phyloP scores from a whole-genome alignment of 2,797 vertebrate genomes.

The Hydrocynus forskahlii region DNA sequence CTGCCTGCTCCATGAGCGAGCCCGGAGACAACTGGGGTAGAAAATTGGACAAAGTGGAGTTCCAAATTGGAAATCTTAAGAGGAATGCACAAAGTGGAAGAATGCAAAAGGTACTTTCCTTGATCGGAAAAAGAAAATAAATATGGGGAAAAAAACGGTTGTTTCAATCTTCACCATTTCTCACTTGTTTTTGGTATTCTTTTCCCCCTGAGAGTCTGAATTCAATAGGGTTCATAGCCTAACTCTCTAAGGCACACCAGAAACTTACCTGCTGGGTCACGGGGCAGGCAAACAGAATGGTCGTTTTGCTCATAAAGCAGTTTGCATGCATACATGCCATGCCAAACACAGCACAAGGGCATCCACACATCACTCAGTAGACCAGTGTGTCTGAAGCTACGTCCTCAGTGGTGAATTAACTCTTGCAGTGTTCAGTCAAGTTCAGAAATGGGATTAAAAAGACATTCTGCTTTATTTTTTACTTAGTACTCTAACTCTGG shows the following conservation, averaged over 20 bases:
- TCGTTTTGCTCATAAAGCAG: slow-evolving; percentile 46
- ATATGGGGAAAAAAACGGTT: slow-evolving; percentile 20
- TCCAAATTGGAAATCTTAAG: slow-evolving; percentile 58
- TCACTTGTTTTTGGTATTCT: slow-evolving; percentile 30
- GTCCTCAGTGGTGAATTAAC: neutral
- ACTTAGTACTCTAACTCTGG: too few relatives aligned
- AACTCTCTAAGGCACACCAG: slow-evolving; percentile 80
- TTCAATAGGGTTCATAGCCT: slow-evolving; percentile 89
- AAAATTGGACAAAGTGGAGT: slow-evolving; percentile 59
- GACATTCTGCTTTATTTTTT: too few relatives aligned
- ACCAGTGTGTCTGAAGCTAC: neutral
- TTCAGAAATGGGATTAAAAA: neutral
- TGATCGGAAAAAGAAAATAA: slow-evolving; percentile 50
- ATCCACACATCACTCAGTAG: slow-evolving; percentile 19
- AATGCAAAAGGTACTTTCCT: slow-evolving; percentile 55
- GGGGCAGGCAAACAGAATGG: slow-evolving; percentile 63
- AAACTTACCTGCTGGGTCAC: slow-evolving; percentile 74
- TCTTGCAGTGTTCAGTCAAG: neutral
- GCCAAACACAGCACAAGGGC: slow-evolving; percentile 46
- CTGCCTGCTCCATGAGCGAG: slow-evolving; percentile 48
- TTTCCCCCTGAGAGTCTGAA: slow-evolving; percentile 63
- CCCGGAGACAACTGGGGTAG: slow-evolving; percentile 54
- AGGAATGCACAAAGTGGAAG: slow-evolving; percentile 59
- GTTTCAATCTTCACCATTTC: slow-evolving; percentile 63
- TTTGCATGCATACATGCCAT: slow-evolving; percentile 59